These are phyloP conservation scores for Mylabris sibirica DNA, from an alignment of 2,888 invertebrate species.

Conservation along the genomic window DNA sequence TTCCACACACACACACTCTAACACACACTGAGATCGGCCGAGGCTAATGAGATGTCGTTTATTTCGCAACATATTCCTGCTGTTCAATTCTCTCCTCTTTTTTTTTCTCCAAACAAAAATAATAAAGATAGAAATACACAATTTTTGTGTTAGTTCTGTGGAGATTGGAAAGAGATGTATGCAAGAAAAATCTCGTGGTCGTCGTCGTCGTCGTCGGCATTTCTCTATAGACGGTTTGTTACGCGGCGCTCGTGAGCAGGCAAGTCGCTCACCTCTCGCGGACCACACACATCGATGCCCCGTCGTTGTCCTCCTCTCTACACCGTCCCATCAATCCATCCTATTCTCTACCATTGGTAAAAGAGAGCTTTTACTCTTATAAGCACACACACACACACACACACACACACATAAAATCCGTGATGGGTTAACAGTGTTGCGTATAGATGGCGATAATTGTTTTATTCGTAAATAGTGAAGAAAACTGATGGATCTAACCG, in stretches of 20 bases:
- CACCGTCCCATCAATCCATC: slow-evolving; percentile 18
- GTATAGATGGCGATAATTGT: slow-evolving; percentile 46
- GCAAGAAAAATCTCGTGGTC: slow-evolving; percentile 16
- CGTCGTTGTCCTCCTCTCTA: slow-evolving; percentile 38
- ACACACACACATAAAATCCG: background rate
- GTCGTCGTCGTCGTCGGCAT: too few species aligned
- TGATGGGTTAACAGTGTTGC: slow-evolving; percentile 32
- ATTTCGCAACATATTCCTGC: slow-evolving; percentile 31
- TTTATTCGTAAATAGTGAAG: too few species aligned
- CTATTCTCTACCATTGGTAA: slow-evolving; percentile 19
- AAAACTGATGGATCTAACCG: background rate
- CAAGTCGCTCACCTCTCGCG: slow-evolving; percentile 57
- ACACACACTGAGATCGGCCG: background rate
- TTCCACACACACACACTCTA: slow-evolving; percentile 1
- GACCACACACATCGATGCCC: slow-evolving; percentile 60
- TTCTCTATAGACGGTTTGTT: slow-evolving; percentile 50
- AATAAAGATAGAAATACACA: background rate
- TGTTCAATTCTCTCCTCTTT: background rate
- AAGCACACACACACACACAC: too few species aligned
- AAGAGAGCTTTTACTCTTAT: background rate
- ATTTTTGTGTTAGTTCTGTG: background rate
- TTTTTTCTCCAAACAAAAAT: background rate
- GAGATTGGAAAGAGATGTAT: background rate
- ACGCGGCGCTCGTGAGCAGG: slow-evolving; percentile 57
- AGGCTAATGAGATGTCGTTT: slow-evolving; percentile 35